These are phyloP conservation scores for Knipowitschia caucasica DNA, from an alignment of 2,797 vertebrate species.

Conservation along the genomic window DNA sequence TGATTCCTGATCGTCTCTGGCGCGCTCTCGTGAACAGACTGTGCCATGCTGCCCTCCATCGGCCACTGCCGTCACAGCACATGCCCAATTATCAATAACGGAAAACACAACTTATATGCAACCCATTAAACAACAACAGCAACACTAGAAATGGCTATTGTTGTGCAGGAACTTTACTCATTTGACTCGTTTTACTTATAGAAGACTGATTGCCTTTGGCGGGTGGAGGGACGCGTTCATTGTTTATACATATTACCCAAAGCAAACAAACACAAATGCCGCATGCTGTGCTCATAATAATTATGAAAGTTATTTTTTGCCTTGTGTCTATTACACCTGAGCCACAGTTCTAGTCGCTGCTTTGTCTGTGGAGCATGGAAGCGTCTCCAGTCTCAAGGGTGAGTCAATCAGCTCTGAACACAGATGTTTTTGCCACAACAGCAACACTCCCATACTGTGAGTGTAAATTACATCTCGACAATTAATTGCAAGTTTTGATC, in stretches of 20 bases:
- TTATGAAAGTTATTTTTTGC: slow-evolving; percentile 43
- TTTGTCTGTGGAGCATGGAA: slow-evolving; percentile 49
- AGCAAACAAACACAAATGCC: slow-evolving; percentile 14
- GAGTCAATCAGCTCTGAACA: slow-evolving; percentile 68
- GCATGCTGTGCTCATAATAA: slow-evolving; percentile 22
- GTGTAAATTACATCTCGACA: slow-evolving; percentile 63
- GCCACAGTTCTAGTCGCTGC: slow-evolving; percentile 33
- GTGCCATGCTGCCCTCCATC: slow-evolving; percentile 75
- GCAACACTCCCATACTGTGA: slow-evolving; percentile 66
- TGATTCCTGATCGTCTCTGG: slow-evolving; percentile 3
- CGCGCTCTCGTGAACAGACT: slow-evolving; percentile 37
- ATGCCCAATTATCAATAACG: background rate
- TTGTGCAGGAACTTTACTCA: background rate
- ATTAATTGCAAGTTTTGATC: slow-evolving; percentile 64
- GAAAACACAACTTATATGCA: background rate
- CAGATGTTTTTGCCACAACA: slow-evolving; percentile 71
- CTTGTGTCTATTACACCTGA: slow-evolving; percentile 49
- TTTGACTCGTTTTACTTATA: background rate
- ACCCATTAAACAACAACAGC: background rate
- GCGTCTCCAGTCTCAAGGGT: slow-evolving; percentile 65
- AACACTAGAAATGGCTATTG: background rate
- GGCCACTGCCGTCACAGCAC: slow-evolving; percentile 43
- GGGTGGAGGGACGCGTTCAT: slow-evolving; percentile 12
- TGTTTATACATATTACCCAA: slow-evolving; percentile 17
- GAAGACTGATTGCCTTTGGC: slow-evolving; percentile 37